Base-by-base conservation (phyloP, 2,888 invertebrate species). In the Mesorhabditis spiculigera region DNA sequence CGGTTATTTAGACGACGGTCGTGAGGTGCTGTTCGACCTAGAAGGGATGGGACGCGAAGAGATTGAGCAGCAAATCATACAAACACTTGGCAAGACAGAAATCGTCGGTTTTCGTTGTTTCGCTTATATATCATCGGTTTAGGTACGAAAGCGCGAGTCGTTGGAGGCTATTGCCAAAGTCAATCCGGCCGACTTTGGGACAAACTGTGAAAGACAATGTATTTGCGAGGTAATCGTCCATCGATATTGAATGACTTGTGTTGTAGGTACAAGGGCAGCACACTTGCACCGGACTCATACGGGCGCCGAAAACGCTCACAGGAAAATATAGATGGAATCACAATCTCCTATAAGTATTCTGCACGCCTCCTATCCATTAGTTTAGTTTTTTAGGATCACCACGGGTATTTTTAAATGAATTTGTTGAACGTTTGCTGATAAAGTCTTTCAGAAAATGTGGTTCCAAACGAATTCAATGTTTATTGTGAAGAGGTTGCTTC, bases 171-270 rank as follows among this genome's bases (percentile, higher is more conserved):
- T 79, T 50, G 79, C 79, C 42, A 78, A 76, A 66, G 45, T 80
- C 84, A 92, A 92, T 86, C 93, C 94, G 0, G 95, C 95, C 0
- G 93, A 94, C 86, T 97, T 98, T 87, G 97, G 98, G 10, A 89
- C 90, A 45, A 91, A 91, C 4, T 95, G 93, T 86, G 90, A 90
- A 6, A 89, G 93, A 68, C 92, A 92, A 71, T 85, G 85, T 68
- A 83, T 85, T 71, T 85, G 85, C 69, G 85, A 85, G 74, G 78
- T 80, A 28, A 28, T 28, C 28, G 28, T 28, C 28, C 28, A 28
- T 28, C 28, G 28, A 28, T 28, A 28, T 28, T 28, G 28, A 28
- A 28, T 28, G 28, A 28, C 28, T 28, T 28, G 28, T 28, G 28
- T 28, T 28, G 28, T 28, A 28, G 28, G 28, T 28, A 28, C 28